Evolutionary conservation across 2,113 vertebrate species (phyloP), one percentile per base, ranked within the genome.

Genomic region (Zeus faber): DNA sequence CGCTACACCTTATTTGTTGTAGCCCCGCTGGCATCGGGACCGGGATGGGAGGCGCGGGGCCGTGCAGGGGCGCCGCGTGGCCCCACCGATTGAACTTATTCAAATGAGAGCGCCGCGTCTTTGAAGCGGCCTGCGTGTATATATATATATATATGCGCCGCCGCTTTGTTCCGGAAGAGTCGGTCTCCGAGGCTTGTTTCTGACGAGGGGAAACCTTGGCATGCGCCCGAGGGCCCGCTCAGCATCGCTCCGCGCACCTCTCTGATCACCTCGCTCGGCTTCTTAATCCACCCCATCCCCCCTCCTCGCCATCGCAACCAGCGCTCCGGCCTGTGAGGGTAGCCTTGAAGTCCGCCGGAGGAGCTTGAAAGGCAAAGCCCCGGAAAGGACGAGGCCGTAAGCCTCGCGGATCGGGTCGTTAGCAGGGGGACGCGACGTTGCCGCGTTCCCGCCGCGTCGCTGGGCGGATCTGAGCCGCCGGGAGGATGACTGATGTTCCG

Each of bases 121-220:
- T 89, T 89, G 83, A 90, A 81, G 80, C 62, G n/a, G n/a, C n/a
- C n/a, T n/a, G n/a, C n/a, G n/a, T n/a, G n/a, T n/a, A n/a, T n/a
- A n/a, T n/a, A n/a, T n/a, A n/a, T n/a, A n/a, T n/a, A n/a, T n/a
- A n/a, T n/a, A n/a, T n/a, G n/a, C n/a, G 11, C 11, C 3, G 70
- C 62, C 64, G 82, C 81, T 87, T 82, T 90, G 79, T 79, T 73
- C 87, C 81, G 31, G 72, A 54, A 77, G 73, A 74, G 33, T 62
- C 67, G 65, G 80, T 33, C 31, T 37, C 33, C 5, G 13, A 14
- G 33, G 33, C 9, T 37, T 84, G 40, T 88, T 76, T 74, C 78
- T 87, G 87, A 81, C 72, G 64, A 84, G n/a, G 81, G 70, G 80
- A 74, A 88, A 54, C 77, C 78, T 80, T 81, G 79, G 76, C 82